Base-by-base conservation (phyloP, 64 coral and sea anemone species). In the Montipora efflorescens region DNA sequence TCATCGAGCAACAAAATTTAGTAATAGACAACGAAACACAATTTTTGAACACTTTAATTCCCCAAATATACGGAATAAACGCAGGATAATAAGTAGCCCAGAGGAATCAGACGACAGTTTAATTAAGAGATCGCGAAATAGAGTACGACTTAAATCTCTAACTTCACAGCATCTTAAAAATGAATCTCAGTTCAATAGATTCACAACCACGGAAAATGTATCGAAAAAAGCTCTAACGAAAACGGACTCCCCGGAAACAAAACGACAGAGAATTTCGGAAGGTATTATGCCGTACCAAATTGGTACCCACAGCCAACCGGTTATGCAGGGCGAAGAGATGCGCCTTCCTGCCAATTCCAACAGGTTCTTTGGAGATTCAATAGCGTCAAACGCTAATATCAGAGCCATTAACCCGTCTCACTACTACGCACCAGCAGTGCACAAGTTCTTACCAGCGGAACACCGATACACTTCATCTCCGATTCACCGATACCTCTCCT, bases 401-500 rank as follows among this genome's bases (percentile, higher is more conserved):
- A 66, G 82, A 10, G 47, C 47, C 7, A 16, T 86, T n/a, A 47
- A 70, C 4, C 67, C 66, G 4, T 50, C 82, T 4, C 82, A 86
- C 46, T 86, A 50, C 45, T 86, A 71, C 47, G 45, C 82, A 5
- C 82, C 64, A 10, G 44, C 82, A 11, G 82, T 86, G 8, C 82
- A 86, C 45, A 86, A 86, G 82, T 86, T 69, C 47, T 49, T 86
- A 7, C 61, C 64, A 1, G 64, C 87, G 18, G 75, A 93, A 50
- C 82, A 93, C 50, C 92, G 92, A 52, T 93, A 73, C 21, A 0
- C 87, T 3, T 67, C 61, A n/a, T 47, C 73, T 8, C 83, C 92
- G 8, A 93, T 93, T 70, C 84, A 93, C 87, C 20, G 92, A 73
- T 93, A 93, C 55, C 82, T 93, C 21, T 81, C 92, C 68, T 88